These are phyloP conservation scores for Tricholaema leucomelas DNA, from an alignment of 2,113 vertebrate genomes.

Conservation along the genomic window DNA sequence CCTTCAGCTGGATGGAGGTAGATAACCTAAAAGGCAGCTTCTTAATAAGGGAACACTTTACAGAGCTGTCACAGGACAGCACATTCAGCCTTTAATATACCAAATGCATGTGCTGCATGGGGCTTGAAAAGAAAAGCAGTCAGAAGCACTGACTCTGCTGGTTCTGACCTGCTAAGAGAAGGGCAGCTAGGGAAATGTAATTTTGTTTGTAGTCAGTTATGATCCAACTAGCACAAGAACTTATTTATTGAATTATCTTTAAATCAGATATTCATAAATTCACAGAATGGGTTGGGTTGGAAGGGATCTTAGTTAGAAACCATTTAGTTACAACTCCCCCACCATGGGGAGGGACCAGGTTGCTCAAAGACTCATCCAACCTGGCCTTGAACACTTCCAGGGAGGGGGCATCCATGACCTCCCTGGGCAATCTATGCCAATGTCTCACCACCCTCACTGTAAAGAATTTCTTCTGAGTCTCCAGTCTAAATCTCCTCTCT, in stretches of 20 bases:
- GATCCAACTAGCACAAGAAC: background rate
- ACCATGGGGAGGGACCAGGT: too few relatives aligned
- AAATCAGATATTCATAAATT: background rate
- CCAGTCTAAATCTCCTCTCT: too few relatives aligned
- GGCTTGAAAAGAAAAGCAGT: background rate
- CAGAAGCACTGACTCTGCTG: fast-evolving
- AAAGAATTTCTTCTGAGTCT: too few relatives aligned
- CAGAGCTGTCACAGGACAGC: background rate
- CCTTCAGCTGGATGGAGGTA: background rate
- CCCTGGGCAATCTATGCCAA: too few relatives aligned
- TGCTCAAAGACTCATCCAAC: too few relatives aligned
- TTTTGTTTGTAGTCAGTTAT: background rate
- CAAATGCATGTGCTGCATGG: background rate
- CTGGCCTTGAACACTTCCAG: too few relatives aligned
- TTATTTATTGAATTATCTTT: conserved; percentile 40
- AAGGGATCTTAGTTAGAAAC: too few relatives aligned
- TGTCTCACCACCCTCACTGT: too few relatives aligned
- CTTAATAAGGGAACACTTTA: background rate
- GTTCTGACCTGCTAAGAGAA: background rate
- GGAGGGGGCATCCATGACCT: too few relatives aligned
- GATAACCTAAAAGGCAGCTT: background rate
- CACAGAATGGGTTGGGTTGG: too few relatives aligned
- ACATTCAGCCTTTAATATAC: background rate
- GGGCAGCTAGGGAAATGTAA: background rate
- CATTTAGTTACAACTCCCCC: too few relatives aligned